Evolutionary conservation across 2,113 vertebrate species (phyloP), one percentile per base, ranked within the genome.

Genomic region (Tachysurus fulvidraco): DNA sequence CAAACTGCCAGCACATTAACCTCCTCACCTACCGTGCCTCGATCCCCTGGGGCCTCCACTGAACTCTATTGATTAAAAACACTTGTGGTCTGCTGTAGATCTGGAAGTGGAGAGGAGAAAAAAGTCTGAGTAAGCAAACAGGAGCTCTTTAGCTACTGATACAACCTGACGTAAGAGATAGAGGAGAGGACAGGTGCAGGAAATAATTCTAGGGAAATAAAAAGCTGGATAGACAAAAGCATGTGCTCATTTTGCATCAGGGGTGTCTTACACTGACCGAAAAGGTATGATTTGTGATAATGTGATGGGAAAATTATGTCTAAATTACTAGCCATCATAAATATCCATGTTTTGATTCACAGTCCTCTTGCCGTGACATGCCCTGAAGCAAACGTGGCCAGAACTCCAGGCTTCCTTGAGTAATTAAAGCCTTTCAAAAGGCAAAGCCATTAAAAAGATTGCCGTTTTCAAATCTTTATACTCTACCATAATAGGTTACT

Each of bases 1-100:
- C 93, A 94, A 94, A 95, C 94, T 94, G 94, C 93, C 93, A 94
- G 92, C 93, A 90, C 93, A 95, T 96, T 95, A 95, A 96, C 94
- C 94, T 93, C 91, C 85, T 94, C 92, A 94, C 93, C 94, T 91
- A 88, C 85, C 88, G 89, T 92, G 91, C 85, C 91, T 88, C 83
- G 84, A 89, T 92, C 92, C 92, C 90, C 89, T 84, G 76, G 78
- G 85, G 79, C 89, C 52, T 83, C 23, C 77, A 65, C 81, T 89
- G 90, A 91, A 90, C 91, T 90, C 88, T 86, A 93, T 94, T 94
- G 94, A 94, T 94, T 94, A 92, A 93, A 92, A 93, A 89, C 87
- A 89, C 88, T 86, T 85, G 41, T 88, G 89, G 91, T 90, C 91
- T 93, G 89, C 46, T 73, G 83, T 89, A 91, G 85, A 92, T 86